phyloP scores from a whole-genome alignment of 2,113 vertebrate species.

The Stigmatopora nigra region DNA sequence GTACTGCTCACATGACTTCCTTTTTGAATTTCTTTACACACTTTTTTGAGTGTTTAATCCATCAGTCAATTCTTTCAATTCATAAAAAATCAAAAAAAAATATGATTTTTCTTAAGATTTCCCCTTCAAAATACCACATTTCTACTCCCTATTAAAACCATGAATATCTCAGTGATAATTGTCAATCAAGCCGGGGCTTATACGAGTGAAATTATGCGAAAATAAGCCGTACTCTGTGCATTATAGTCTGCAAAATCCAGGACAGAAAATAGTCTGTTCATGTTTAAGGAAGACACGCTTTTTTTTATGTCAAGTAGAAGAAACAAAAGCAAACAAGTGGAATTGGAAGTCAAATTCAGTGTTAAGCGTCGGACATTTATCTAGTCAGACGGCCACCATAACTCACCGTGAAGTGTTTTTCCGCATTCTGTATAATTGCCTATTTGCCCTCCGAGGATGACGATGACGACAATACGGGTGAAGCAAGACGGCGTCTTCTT shows the following conservation, averaged over 20 bases:
- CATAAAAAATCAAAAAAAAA: no score
- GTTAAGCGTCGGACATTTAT: conserved; percentile 10
- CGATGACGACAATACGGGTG: conserved; percentile 8
- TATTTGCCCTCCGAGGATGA: conserved; percentile 14
- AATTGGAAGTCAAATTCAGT: background rate
- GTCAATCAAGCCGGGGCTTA: no score
- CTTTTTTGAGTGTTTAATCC: no score
- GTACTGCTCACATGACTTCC: no score
- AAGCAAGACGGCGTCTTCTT: background rate
- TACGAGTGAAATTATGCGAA: no score
- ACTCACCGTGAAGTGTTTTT: conserved; percentile 17
- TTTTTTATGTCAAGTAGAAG: background rate
- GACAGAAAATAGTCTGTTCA: background rate
- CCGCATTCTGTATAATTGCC: conserved; percentile 20
- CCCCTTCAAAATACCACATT: no score
- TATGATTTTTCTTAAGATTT: no score
- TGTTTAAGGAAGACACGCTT: background rate
- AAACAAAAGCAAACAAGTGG: background rate
- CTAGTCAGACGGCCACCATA: conserved; percentile 1
- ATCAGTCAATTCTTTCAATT: no score
- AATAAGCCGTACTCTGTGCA: no score
- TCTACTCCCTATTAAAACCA: no score
- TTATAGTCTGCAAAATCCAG: background rate
- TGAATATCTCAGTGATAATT: no score
- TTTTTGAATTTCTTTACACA: no score